Conservation (phyloP, 2,888 invertebrate genomes). For the Plemyria rubiginata region DNA sequence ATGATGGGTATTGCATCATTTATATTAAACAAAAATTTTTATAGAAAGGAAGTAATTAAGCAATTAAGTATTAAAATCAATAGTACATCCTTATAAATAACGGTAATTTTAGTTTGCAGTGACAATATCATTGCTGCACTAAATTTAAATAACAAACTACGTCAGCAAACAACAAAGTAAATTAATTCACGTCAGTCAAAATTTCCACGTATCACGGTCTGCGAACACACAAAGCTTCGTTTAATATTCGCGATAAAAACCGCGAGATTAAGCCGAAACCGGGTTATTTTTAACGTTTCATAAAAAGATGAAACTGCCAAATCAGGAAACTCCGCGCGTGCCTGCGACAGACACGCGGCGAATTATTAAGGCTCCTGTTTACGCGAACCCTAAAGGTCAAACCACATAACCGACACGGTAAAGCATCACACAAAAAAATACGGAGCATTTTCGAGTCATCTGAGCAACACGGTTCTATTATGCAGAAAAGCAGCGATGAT, state of each 20-base stretch:
- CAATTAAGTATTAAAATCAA: no score
- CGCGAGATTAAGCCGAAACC: slow-evolving; percentile 1
- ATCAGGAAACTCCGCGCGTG: slow-evolving; percentile 33
- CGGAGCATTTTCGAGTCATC: no score
- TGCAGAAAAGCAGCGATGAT: not conserved
- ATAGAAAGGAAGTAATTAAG: no score
- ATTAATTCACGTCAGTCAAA: not conserved
- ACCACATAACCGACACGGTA: not conserved
- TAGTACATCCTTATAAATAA: not conserved
- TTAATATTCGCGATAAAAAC: slow-evolving; percentile 15
- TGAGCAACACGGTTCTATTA: not conserved
- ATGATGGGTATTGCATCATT: no score
- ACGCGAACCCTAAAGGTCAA: slow-evolving; percentile 36
- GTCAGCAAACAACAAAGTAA: not conserved
- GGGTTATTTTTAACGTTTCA: slow-evolving; percentile 10
- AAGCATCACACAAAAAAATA: no score
- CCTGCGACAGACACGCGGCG: slow-evolving; percentile 37
- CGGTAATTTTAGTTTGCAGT: not conserved
- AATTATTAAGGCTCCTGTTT: slow-evolving; percentile 43
- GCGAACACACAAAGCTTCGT: slow-evolving; percentile 7
- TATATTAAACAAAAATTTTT: no score
- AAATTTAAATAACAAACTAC: no score
- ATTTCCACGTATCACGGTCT: not conserved
- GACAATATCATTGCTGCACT: not conserved
- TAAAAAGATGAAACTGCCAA: slow-evolving; percentile 21